Evolutionary conservation across 2,797 vertebrate species (phyloP).

Genomic region (Notolepis coatsorum): DNA sequence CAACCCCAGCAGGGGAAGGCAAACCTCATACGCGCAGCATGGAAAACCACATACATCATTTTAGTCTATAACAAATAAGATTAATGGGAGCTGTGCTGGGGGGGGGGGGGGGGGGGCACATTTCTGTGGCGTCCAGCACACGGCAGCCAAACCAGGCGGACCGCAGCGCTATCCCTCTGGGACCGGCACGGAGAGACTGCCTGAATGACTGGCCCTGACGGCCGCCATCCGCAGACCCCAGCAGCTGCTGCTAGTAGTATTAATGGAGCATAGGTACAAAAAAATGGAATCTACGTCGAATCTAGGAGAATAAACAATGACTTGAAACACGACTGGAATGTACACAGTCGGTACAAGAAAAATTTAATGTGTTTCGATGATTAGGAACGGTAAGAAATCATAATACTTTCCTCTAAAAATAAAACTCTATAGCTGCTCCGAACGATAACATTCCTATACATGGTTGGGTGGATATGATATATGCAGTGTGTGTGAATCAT

Average conservation of each 20-base stretch:
- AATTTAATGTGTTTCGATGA: constrained; percentile 48
- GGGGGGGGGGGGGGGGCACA: constrained; percentile 57
- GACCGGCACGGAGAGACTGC: constrained; percentile 48
- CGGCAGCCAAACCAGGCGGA: constrained; percentile 61
- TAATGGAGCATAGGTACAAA: constrained; percentile 37
- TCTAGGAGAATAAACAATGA: constrained; percentile 50
- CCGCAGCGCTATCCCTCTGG: constrained; percentile 53
- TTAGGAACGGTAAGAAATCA: constrained; percentile 38
- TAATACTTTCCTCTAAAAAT: constrained; percentile 33
- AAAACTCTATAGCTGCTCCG: constrained; percentile 22
- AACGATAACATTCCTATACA: constrained; percentile 10
- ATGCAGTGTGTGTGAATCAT: constrained; percentile 30
- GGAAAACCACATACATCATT: constrained; percentile 72
- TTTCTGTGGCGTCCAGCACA: constrained; percentile 61
- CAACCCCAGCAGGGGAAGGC: constrained; percentile 64
- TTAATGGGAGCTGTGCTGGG: constrained; percentile 67
- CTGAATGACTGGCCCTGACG: constrained; percentile 44
- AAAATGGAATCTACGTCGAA: constrained; percentile 41
- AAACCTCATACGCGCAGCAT: constrained; percentile 58
- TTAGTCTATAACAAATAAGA: constrained; percentile 73
- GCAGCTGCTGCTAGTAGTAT: constrained; percentile 62
- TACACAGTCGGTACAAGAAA: constrained; percentile 51
- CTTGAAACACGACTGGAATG: constrained; percentile 57
- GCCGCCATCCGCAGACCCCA: constrained; percentile 55
- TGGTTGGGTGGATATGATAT: constrained; percentile 20